Evolutionary conservation across 2,113 vertebrate species (phyloP).

Genomic region (Saccopteryx bilineata): DNA sequence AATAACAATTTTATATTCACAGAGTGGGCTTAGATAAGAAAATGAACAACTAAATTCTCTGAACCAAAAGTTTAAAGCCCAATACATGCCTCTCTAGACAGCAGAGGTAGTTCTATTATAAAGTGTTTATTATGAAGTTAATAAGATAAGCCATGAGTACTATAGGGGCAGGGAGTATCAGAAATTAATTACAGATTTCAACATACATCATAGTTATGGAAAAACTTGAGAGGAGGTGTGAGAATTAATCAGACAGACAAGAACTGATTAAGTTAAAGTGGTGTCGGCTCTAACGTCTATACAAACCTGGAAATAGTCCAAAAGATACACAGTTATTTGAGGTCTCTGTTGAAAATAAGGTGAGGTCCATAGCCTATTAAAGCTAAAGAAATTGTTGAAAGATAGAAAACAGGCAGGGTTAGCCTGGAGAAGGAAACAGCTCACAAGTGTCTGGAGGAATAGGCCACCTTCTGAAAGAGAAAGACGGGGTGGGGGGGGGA

Average conservation of each 20-base stretch:
- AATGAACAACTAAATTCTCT: not conserved
- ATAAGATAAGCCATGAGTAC: not conserved
- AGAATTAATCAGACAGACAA: not conserved
- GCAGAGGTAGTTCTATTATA: not conserved
- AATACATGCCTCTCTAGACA: not conserved
- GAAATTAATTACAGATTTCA: slow-evolving; percentile 1
- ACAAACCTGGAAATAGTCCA: not conserved
- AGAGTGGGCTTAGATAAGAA: not conserved
- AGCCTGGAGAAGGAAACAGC: not conserved
- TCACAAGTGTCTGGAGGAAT: not conserved
- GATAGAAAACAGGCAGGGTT: not conserved
- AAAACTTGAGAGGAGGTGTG: not conserved
- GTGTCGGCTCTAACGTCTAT: not conserved
- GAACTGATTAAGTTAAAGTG: not conserved
- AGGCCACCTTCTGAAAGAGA: accelerated
- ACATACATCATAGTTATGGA: not conserved
- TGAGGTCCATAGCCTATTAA: too few relatives aligned
- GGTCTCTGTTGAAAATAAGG: not conserved
- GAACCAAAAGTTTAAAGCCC: not conserved
- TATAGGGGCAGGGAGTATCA: not conserved
- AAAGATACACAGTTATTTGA: not conserved
- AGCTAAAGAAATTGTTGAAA: not conserved
- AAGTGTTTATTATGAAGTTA: not conserved
- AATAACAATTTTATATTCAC: not conserved
- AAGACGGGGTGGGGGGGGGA: accelerated